Base-by-base conservation (phyloP, 2,113 vertebrate genomes). In the Urocitellus parryii region DNA sequence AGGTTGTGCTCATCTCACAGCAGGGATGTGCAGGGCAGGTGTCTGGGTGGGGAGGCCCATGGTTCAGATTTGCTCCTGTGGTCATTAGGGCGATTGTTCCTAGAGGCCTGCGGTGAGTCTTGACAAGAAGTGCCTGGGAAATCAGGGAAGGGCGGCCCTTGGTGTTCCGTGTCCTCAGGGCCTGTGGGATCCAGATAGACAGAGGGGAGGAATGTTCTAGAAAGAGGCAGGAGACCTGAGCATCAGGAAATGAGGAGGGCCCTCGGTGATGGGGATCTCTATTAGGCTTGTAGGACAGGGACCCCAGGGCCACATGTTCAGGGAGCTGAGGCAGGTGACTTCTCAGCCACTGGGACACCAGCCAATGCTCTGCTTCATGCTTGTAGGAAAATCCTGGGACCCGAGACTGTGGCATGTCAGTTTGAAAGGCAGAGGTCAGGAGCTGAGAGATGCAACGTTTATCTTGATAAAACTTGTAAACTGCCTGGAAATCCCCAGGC, bases 401-500 rank as follows among this genome's bases (percentile, higher is more conserved):
- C 32, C 24, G 58, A 88, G 37, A 14, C 1, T 0, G 17, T 70
- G 82, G 76, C 45, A 11, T 51, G 61, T 83, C 76, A 45, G 25
- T 34, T 42, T 68, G 56, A 25, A 93, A 25, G n/a, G 20, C 51
- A 16, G 48, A 90, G 86, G 77, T 96, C 67, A 95, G 85, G 92
- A 93, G 90, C 90, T 74, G 37, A 96, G 92, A 90, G 77, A 80
- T 48, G 27, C 34, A 73, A 5, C 73, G 95, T 94, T 85, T 68
- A 85, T 95, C 85, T 95, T 48, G 39, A 82, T 70, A 48, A 86
- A 42, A 85, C 39, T 77, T 85, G 81, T 84, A n/a, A 94, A 53
- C 39, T 70, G 32, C 82, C 63, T 70, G 96, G 97, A 96, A 94
- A 97, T 77, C 88, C 97, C 88, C 95, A 63, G 5, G 48, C 73